phyloP scores from a whole-genome alignment of 2,113 vertebrate species.

The Haemorhous mexicanus region DNA sequence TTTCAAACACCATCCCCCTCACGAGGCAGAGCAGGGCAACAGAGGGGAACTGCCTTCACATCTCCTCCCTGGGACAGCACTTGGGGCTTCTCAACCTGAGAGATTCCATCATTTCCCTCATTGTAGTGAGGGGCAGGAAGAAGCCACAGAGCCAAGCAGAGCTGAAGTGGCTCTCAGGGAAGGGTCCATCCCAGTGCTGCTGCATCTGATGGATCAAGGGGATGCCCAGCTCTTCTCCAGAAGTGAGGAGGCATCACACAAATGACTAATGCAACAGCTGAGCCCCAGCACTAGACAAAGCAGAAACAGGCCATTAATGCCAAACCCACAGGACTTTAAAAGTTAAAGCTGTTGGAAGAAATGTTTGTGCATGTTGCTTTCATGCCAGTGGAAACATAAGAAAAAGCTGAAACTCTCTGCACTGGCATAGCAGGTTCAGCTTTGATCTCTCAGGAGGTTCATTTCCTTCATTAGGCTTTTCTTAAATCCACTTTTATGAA shows the following conservation, averaged over 20 bases:
- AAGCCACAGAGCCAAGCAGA: background rate
- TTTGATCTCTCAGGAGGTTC: constrained; percentile 68
- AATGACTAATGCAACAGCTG: background rate
- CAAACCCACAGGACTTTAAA: background rate
- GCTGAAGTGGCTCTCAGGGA: background rate
- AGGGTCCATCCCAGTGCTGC: background rate
- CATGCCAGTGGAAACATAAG: constrained; percentile 51
- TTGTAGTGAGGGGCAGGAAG: background rate
- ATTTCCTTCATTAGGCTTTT: constrained; percentile 61
- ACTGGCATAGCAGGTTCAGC: constrained; percentile 57
- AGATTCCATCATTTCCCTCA: background rate
- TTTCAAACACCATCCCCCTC: background rate
- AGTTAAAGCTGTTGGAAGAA: constrained; percentile 40
- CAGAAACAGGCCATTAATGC: background rate
- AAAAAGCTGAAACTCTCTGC: constrained; percentile 31
- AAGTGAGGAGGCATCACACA: background rate
- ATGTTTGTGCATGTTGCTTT: constrained; percentile 39
- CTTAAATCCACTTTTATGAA: constrained; percentile 61
- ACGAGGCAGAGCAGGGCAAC: background rate
- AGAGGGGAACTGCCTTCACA: background rate
- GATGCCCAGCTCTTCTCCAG: background rate
- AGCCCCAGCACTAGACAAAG: background rate
- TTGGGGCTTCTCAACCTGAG: background rate
- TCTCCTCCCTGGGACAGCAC: background rate
- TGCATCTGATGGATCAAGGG: background rate